Conservation (phyloP, 2,113 vertebrate species). For the Protobothrops flavoviridis region DNA sequence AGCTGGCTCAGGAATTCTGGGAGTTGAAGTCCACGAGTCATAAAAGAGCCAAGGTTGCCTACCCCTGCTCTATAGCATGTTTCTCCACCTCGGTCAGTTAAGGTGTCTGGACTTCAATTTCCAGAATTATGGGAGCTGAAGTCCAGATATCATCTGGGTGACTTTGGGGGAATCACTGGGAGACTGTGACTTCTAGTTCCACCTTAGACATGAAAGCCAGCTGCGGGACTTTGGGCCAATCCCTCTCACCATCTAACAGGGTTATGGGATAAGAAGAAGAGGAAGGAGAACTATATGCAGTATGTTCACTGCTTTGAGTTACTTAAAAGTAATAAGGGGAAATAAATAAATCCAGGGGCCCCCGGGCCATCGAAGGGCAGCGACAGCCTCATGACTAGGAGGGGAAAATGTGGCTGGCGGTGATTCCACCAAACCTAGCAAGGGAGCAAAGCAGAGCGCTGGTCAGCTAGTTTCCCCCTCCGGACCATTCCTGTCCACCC, state of each 20-base stretch:
- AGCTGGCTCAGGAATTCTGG: not conserved
- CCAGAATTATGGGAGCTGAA: not conserved
- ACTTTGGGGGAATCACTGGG: not conserved
- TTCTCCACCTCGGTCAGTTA: not conserved
- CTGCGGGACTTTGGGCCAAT: not conserved
- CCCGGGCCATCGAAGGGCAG: not conserved
- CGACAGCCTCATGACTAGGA: not conserved
- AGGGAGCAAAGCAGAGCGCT: not conserved
- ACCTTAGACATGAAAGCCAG: too few species aligned
- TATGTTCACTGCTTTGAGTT: not conserved
- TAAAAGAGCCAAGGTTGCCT: too few species aligned
- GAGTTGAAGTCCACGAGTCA: not conserved
- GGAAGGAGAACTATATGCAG: not conserved
- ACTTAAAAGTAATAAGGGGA: not conserved
- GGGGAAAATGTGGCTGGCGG: rapidly evolving
- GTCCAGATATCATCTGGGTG: not conserved
- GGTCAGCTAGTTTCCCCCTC: not conserved
- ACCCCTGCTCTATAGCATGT: too few species aligned
- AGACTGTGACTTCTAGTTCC: too few species aligned
- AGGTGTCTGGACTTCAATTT: too few species aligned
- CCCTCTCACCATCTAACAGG: not conserved
- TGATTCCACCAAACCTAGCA: not conserved
- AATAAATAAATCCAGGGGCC: not conserved
- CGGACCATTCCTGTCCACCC: not conserved
- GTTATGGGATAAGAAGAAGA: not conserved